Evolutionary conservation across 2,113 vertebrate species (phyloP), one percentile per base, ranked within the genome.

Genomic region (Parus major): DNA sequence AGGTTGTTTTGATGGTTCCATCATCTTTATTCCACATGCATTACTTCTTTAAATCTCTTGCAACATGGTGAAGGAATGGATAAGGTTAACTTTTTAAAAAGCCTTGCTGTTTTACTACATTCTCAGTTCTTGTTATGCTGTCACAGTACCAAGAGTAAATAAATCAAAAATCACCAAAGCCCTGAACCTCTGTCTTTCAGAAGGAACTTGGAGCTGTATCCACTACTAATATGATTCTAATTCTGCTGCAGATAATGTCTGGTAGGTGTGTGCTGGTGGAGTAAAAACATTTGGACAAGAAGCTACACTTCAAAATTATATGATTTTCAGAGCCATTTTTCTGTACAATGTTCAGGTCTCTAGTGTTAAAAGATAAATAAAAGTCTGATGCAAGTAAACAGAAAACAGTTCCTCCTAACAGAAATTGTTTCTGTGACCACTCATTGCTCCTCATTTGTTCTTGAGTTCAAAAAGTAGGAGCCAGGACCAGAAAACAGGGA

Each of bases 101-200:
- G 22, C 52, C 13, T 69, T 63, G 0, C 7, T 27, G 28, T 90
- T 96, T 91, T 78, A 80, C 42, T 68, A 42, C 63, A 81, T 95
- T 77, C 49, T 61, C 9, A 57, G 17, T 8, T 95, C 25, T 89
- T 90, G 14, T 31, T 70, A 33, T 53, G 18, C 39, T 96, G 46
- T 92, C 91, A 95, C 13, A 93, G 65, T 80, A 86, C 6, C 50
- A 56, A 91, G 29, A 80, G 66, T 83, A 96, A 95, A 94, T 96
- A 93, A 92, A 96, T 91, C 9, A 90, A 82, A 91, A 82, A 82
- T 59, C 49, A 70, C 56, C 88, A 64, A 27, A 81, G 8, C 27
- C 39, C 63, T 82, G 19, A 5, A 60, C 41, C 18, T 17, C 52
- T 12, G 50, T 63, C 25, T 49, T 80, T 52, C 50, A 88, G 55